Evolutionary conservation across 1,140 invertebrate species (phyloP).

Genomic region (Epicauta chinensis): DNA sequence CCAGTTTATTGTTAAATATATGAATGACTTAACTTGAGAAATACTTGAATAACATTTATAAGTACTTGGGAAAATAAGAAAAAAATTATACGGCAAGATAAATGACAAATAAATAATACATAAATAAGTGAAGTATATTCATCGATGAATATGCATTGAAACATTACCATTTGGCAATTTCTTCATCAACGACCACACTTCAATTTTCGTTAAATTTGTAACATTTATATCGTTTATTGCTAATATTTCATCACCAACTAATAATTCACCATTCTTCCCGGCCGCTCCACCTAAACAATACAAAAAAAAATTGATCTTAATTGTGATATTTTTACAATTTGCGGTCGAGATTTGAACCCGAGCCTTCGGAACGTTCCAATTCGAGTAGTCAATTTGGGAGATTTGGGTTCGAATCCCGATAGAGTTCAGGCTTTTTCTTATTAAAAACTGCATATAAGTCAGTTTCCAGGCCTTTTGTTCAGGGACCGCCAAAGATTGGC

Average conservation of each 20-base stretch:
- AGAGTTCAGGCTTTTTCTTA: too few relatives aligned
- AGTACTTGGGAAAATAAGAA: constrained; percentile 6
- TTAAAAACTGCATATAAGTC: too few relatives aligned
- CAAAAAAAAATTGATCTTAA: constrained; percentile 11
- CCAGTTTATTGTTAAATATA: constrained; percentile 10
- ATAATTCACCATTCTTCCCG: constrained; percentile 76
- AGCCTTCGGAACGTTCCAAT: too few relatives aligned
- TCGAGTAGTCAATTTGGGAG: too few relatives aligned
- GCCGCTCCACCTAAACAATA: constrained; percentile 73
- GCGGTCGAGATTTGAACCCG: too few relatives aligned
- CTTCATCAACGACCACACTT: constrained; percentile 90
- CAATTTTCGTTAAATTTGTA: constrained; percentile 77
- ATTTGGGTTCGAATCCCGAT: too few relatives aligned
- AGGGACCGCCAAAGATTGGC: too few relatives aligned
- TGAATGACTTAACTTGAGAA: constrained; percentile 12
- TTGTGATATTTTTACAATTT: constrained; percentile 4
- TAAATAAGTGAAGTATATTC: constrained; percentile 19
- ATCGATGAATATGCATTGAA: constrained; percentile 37
- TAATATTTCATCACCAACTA: constrained; percentile 80
- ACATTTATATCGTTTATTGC: constrained; percentile 76
- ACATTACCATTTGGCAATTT: constrained; percentile 76
- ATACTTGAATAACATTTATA: constrained; percentile 8
- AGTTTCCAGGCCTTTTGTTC: too few relatives aligned
- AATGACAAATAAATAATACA: constrained; percentile 11
- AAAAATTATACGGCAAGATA: constrained; percentile 6